Percentiles rank a stretch among this genome's conserved stretches.
phyloP scores from a whole-genome alignment of 2,888 invertebrate genomes.

The Volucella zonaria region DNA sequence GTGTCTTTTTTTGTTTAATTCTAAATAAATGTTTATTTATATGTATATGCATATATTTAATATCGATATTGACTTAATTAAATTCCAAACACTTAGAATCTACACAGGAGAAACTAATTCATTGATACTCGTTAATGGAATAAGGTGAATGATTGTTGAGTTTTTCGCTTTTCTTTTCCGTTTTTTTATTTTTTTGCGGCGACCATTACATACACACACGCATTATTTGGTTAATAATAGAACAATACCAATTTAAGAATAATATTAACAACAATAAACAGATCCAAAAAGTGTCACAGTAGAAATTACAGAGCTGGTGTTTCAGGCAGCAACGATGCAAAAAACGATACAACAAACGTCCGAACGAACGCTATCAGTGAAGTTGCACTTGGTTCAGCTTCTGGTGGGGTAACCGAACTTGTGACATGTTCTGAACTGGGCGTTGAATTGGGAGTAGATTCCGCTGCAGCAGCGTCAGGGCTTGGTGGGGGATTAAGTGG shows the following conservation, averaged over 20 bases:
- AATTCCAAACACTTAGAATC: slow-evolving; percentile 19
- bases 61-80: slow-evolving; percentile 21
- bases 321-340: slow-evolving; percentile 96
- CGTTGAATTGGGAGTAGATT: slow-evolving; percentile 73
- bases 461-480: slow-evolving; percentile 74
- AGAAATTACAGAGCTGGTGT: slow-evolving; percentile 84
- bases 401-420: slow-evolving; percentile 65
- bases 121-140: slow-evolving; percentile 24
- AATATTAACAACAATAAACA: slow-evolving; percentile 64
- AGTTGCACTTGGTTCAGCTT: slow-evolving; percentile 83
- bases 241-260: slow-evolving; percentile 61
- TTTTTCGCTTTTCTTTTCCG: neutral
- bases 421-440: slow-evolving; percentile 63
- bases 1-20: slow-evolving; percentile 22
- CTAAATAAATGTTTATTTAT: slow-evolving; percentile 16
- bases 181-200: slow-evolving; percentile 20
- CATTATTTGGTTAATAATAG: slow-evolving; percentile 50
- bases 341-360: slow-evolving; percentile 96
- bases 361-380: slow-evolving; percentile 90
- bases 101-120: neutral
- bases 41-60: slow-evolving; percentile 22
- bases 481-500: slow-evolving; percentile 19
- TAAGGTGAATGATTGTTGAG: slow-evolving; percentile 32
- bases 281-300: slow-evolving; percentile 46
- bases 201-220: slow-evolving; percentile 35